phyloP scores from a whole-genome alignment of 2,113 vertebrate genomes.

The Chunga burmeisteri region DNA sequence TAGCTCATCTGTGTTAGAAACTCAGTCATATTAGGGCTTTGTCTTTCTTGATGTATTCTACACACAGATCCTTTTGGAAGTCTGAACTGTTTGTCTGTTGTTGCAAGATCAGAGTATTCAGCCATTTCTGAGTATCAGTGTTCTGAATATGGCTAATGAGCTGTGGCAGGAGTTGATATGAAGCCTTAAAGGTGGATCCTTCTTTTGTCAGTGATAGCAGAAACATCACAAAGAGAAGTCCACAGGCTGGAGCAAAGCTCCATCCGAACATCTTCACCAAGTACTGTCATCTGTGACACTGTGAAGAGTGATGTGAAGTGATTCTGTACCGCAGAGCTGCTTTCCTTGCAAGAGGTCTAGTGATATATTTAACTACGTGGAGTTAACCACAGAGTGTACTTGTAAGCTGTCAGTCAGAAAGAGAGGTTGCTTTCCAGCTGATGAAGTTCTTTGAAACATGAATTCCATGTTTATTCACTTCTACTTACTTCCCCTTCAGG shows the following conservation, averaged over 20 bases:
- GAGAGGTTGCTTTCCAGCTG: neutral
- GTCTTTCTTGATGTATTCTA: neutral
- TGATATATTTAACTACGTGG: neutral
- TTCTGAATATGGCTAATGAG: neutral
- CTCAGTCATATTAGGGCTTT: neutral
- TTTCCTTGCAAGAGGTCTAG: constrained; percentile 4
- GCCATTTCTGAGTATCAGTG: neutral
- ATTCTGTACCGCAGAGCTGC: neutral
- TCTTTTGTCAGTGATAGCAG: neutral
- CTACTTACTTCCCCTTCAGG: neutral
- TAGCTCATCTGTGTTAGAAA: neutral
- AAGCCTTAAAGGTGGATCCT: neutral
- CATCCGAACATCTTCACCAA: neutral
- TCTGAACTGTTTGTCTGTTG: neutral
- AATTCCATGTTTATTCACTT: neutral
- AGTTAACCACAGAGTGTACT: neutral
- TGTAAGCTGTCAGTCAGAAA: constrained; percentile 12
- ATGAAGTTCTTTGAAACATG: neutral
- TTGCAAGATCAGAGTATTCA: neutral
- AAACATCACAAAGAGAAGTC: neutral
- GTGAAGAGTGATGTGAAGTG: neutral
- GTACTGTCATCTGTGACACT: neutral
- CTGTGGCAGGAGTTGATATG: neutral
- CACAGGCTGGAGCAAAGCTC: neutral
- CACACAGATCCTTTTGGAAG: neutral